Base-by-base conservation (phyloP, 2,888 invertebrate species). In the Lycia hirtaria region DNA sequence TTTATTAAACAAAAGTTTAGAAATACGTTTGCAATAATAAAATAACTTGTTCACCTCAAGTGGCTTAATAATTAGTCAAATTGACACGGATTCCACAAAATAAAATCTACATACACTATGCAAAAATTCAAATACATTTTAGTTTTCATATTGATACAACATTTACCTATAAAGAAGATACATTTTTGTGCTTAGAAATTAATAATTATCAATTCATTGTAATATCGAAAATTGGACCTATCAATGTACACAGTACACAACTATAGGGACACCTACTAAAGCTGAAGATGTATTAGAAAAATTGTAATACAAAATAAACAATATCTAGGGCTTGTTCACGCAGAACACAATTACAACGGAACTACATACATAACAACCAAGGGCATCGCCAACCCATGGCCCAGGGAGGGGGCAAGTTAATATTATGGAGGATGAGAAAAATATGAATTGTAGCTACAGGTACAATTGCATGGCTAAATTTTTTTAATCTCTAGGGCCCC, bases 191-290 rank as follows among this genome's bases (percentile, higher is more conserved):
- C 41, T 41, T 41, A 26, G 1, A 41, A 24, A 37, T 50, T 26
- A 22, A 20, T 30, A 40, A 41, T 33, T 47, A 60, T 47, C 54
- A 43, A 64, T 65, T 60, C 50, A 50, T 33, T 50, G 43, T 48
- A 65, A 65, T 41, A 62, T 59, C 59, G 33, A 69, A 64, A 69
- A 60, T 67, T 62, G 60, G 55, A 61, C 57, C 48, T 62, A 69
- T 52, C 28, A 74, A 76, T 83, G 81, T 83, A 84, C 83, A 82
- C 72, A 81, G 80, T 82, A 83, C 80, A 83, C 64, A 83, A 74
- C 59, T 65, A 70, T 54, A 68, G 55, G 62, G 61, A 68, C 67
- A 72, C 61, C 67, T 69, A 56, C 41, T 17, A 0, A 28, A 67
- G 62, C 59, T 40, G 62, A 65, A 61, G 63, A 65, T 59, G 56